phyloP scores from a whole-genome alignment of 2,113 vertebrate species.

The Morone saxatilis region DNA sequence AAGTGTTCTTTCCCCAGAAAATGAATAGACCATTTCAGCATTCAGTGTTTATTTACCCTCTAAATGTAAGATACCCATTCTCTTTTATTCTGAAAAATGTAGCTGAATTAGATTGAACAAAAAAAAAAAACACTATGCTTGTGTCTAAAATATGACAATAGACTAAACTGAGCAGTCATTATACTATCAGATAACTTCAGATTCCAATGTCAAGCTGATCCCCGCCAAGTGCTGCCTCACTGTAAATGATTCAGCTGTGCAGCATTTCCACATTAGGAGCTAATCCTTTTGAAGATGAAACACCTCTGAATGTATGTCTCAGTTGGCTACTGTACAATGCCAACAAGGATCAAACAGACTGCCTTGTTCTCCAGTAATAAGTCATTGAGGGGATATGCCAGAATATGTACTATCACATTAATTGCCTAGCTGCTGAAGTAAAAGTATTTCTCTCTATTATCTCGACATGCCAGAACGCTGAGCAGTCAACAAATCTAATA shows the following conservation, averaged over 20 bases:
- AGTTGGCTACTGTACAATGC: slow-evolving; percentile 49
- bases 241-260: slow-evolving; percentile 53
- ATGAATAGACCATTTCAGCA: neutral
- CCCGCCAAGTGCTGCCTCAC: slow-evolving; percentile 24
- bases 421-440: slow-evolving; percentile 59
- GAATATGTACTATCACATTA: slow-evolving; percentile 59
- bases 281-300: slow-evolving; percentile 69
- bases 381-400: slow-evolving; percentile 50
- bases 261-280: slow-evolving; percentile 50
- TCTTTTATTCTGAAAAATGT: neutral
- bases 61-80: neutral
- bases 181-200: neutral
- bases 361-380: slow-evolving; percentile 61
- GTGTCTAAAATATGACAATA: slow-evolving; percentile 10
- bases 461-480: slow-evolving; percentile 45
- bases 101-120: neutral
- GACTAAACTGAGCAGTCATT: neutral
- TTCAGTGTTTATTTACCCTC: neutral
- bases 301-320: slow-evolving; percentile 54
- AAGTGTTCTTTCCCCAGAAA: neutral
- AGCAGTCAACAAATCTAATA: slow-evolving; percentile 65
- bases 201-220: slow-evolving; percentile 7
- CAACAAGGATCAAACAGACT: slow-evolving; percentile 66
- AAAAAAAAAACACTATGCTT: neutral
- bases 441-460: slow-evolving; percentile 62